Base-by-base conservation (phyloP, 2,113 vertebrate genomes). In the Solea solea region DNA sequence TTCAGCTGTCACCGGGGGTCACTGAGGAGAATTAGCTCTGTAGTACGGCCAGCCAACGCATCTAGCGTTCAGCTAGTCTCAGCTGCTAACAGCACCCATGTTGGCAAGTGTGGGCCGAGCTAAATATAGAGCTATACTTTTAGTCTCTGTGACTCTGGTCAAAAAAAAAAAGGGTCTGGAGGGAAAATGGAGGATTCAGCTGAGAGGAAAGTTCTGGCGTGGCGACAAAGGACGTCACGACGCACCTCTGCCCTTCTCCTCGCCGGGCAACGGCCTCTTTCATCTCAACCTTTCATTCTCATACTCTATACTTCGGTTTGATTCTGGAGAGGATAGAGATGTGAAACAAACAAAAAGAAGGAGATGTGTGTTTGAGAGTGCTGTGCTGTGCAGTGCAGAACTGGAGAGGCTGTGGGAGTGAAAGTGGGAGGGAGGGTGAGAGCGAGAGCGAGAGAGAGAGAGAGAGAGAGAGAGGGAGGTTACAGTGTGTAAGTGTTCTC, bases 111-210 rank as follows among this genome's bases (percentile, higher is more conserved):
- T 25, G 68, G 60, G 62, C 21, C 7, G 21, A 70, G 91, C 85
- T 93, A 94, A 92, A 94, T 91, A 92, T 94, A 94, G 92, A 89
- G 53, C 34, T 50, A 50, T 42, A 78, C 78, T 84, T 80, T 85
- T 86, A 85, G 86, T 83, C 70, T 54, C n/a, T 60, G 76, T 68
- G 85, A 78, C 81, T 82, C 65, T 25, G 51, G 80, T 85, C 72
- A 72, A 65, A 82, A 69, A 87, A 34, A 34, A 34, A 82, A 69
- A 87, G 85, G 72, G 58, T 15, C 4, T 44, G 73, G 61, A 63
- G 64, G 80, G 71, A 88, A 51, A 86, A 88, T 86, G 68, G 59
- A 68, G 61, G 83, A 66, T 82, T 75, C 68, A 12, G 27, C 11
- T 59, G 70, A 82, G 77, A 70, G 72, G 81, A 84, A 67, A 76